Conservation (phyloP, 2,888 invertebrate species). For the Lithophane ornitopus region DNA sequence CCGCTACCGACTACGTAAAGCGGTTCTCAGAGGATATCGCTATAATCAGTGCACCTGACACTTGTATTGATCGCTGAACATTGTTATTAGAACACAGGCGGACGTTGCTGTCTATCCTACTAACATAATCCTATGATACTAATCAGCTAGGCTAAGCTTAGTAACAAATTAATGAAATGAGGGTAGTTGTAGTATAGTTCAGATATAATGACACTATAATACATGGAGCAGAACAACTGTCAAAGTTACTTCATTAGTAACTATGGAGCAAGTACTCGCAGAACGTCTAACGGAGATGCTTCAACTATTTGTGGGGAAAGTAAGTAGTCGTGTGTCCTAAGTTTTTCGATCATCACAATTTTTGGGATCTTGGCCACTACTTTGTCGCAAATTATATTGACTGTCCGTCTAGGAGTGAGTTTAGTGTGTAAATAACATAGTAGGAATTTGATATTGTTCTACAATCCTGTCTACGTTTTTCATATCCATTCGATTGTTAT, state of each 20-base stretch:
- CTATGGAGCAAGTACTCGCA: conserved; percentile 38
- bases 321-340: conserved; percentile 22
- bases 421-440: background rate
- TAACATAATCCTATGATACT: conserved; percentile 17
- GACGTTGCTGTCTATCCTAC: conserved; percentile 1
- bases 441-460: background rate
- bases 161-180: conserved; percentile 13
- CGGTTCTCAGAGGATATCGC: conserved; percentile 9
- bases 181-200: conserved; percentile 23
- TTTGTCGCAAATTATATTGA: conserved; percentile 4
- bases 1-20: background rate
- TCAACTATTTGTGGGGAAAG: conserved; percentile 44
- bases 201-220: conserved; percentile 24
- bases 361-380: conserved; percentile 19
- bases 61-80: conserved; percentile 8
- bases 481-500: conserved; percentile 3
- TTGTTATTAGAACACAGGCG: conserved; percentile 27
- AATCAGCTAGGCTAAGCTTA: background rate
- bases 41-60: conserved; percentile 7
- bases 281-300: conserved; percentile 45
- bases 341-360: conserved; percentile 40
- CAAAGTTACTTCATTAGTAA: conserved; percentile 61
- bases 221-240: conserved; percentile 44
- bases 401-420: background rate
- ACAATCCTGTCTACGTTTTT: conserved; percentile 3